Evolutionary conservation across 2,888 invertebrate species (phyloP).

Genomic region (Machimus atricapillus): DNA sequence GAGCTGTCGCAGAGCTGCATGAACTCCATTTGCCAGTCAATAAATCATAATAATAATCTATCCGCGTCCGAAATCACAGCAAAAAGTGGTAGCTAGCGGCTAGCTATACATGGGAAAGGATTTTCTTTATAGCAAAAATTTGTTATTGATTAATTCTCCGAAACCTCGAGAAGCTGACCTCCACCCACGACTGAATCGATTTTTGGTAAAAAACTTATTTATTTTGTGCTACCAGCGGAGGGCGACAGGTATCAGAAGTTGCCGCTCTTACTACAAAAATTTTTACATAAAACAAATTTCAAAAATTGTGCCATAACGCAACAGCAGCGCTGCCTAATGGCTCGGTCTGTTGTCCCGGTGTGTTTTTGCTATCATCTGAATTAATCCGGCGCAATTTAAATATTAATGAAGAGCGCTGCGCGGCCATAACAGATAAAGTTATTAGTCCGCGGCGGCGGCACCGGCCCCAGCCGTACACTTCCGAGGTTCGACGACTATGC

Average conservation of each 20-base stretch:
- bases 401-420: constrained; percentile 43
- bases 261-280: constrained; percentile 18
- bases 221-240: neutral
- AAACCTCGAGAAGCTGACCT: constrained; percentile 11
- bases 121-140: neutral
- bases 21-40: neutral
- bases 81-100: neutral
- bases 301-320: constrained; percentile 27
- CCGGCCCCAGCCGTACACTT: neutral
- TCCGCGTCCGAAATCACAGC: neutral
- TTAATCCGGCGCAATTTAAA: constrained; percentile 45
- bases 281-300: constrained; percentile 23
- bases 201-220: constrained; percentile 3
- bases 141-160: neutral
- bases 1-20: neutral
- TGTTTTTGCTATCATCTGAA: constrained; percentile 7
- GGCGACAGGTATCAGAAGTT: neutral
- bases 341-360: neutral
- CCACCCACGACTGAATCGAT: constrained; percentile 25
- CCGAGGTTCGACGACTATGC: neutral
- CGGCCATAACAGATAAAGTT: constrained; percentile 33
- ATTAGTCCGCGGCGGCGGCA: neutral
- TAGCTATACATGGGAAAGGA: neutral
- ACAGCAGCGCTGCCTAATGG: constrained; percentile 4
- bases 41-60: constrained; percentile 22